phyloP scores from a whole-genome alignment of 2,888 invertebrate genomes.

The Gibbula magus region DNA sequence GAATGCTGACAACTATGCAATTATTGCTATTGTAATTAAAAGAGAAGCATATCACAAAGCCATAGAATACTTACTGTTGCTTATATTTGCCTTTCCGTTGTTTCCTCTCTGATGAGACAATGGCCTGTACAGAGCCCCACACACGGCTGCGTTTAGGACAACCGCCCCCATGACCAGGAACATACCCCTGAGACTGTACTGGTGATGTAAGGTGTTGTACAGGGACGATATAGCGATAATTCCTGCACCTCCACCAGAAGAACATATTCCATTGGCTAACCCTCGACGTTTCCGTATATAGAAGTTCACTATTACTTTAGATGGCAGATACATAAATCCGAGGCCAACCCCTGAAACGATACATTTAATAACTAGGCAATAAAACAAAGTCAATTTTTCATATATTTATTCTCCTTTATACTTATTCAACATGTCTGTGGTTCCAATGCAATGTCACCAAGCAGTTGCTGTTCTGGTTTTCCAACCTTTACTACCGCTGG shows the following conservation, averaged over 20 bases:
- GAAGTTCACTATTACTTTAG: conserved; percentile 48
- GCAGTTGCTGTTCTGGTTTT: no score
- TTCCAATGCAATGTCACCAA: no score
- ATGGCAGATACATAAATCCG: conserved; percentile 48
- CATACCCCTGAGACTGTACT: background rate
- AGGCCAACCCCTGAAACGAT: conserved; percentile 45
- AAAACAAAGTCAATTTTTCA: no score
- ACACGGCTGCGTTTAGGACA: background rate
- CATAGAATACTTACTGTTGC: background rate
- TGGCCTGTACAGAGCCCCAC: background rate
- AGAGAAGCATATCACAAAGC: background rate
- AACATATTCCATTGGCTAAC: conserved; percentile 49
- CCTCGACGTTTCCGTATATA: conserved; percentile 51
- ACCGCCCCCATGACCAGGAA: conserved; percentile 1
- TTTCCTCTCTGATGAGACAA: background rate
- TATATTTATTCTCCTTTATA: no score
- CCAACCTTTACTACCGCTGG: no score
- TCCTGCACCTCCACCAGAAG: conserved; percentile 52
- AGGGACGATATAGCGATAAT: conserved; percentile 45
- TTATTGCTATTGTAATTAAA: background rate
- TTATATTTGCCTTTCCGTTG: background rate
- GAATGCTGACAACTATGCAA: background rate
- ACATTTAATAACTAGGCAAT: background rate
- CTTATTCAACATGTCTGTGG: no score
- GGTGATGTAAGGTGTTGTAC: background rate